Base-by-base conservation (phyloP, 2,888 invertebrate species). In the Celastrina argiolus region DNA sequence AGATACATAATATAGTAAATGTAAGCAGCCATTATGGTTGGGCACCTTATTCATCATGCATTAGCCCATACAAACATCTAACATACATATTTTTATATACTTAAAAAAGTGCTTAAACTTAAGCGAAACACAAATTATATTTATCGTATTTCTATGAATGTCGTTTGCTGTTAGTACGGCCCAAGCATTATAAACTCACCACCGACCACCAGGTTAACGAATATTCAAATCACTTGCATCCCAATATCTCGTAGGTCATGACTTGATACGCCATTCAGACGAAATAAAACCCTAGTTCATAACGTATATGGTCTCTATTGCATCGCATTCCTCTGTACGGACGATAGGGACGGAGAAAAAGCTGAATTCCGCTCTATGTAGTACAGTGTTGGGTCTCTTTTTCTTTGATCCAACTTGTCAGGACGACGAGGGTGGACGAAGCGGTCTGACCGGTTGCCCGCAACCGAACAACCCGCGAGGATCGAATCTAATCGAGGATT, bases 371-470 rank as follows among this genome's bases (percentile, higher is more conserved):
- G 14, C 51, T 26, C 22, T 51, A 26, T 22, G 2, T 1, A 0
- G 12, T 12, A 26, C 0, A 6, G 0, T 12, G 0, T 51, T 22
- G 1, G 51, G 1, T 26, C 5, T 10, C 5, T 14, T 14, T 51
- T 51, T 0, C 14, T 5, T 22, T 2, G 51, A 5, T 5, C 22
- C 26, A 5, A 6, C 10, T 12, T 51, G 51, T 26, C 14, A 34
- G 64, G 31, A 64, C 75, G 77, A 78, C 79, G 85, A 85, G 89
- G 89, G 88, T 86, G 84, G 86, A 83, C 89, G 89, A 89, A 88
- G 87, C 76, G 34, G 87, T 82, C 75, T 58, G 77, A 90, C 90
- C 88, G 88, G 89, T 89, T 81, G 71, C 67, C 59, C 75, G 76
- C 78, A 75, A 79, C 80, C 80, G 79, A 80, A 51, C 22, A 80